These are phyloP conservation scores for Orthonychiurus folsomi DNA, from an alignment of 2,888 invertebrate species.

Conservation along the genomic window DNA sequence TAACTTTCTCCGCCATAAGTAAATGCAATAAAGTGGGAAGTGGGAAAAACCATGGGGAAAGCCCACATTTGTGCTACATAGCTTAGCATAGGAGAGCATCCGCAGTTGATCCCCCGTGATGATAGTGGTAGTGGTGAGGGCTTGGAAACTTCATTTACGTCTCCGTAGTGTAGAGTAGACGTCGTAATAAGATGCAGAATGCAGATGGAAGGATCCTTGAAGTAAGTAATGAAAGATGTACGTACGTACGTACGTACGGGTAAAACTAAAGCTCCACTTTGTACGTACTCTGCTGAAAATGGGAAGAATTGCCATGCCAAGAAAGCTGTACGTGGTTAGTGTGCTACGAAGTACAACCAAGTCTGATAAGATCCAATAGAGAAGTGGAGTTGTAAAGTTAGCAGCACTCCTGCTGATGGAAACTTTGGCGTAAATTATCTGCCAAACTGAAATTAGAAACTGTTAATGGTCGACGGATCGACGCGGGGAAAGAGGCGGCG, in stretches of 20 bases:
- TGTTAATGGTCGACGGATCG: slow-evolving; percentile 41
- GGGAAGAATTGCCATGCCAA: background rate
- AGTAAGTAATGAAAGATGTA: background rate
- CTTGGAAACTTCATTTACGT: background rate
- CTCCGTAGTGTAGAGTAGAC: background rate
- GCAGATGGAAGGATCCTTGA: too few species aligned
- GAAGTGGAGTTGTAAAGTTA: slow-evolving; percentile 12
- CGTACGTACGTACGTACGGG: background rate
- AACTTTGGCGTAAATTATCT: slow-evolving; percentile 41
- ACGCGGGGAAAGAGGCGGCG: too few species aligned
- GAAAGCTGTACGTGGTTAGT: background rate
- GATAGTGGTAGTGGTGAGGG: background rate
- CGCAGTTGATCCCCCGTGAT: background rate
- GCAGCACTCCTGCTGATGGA: slow-evolving; percentile 36
- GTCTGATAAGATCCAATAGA: background rate
- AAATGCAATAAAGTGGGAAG: background rate
- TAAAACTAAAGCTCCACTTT: background rate
- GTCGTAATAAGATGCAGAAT: too few species aligned
- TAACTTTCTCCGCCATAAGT: too few species aligned
- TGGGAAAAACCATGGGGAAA: background rate
- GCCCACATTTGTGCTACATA: background rate
- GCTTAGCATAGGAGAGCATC: background rate
- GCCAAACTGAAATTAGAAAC: slow-evolving; percentile 41
- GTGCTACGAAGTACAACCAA: background rate
- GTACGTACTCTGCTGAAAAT: too few species aligned